These are phyloP conservation scores for Trematomus loennbergii DNA, from an alignment of 2,113 vertebrate species.

Conservation along the genomic window DNA sequence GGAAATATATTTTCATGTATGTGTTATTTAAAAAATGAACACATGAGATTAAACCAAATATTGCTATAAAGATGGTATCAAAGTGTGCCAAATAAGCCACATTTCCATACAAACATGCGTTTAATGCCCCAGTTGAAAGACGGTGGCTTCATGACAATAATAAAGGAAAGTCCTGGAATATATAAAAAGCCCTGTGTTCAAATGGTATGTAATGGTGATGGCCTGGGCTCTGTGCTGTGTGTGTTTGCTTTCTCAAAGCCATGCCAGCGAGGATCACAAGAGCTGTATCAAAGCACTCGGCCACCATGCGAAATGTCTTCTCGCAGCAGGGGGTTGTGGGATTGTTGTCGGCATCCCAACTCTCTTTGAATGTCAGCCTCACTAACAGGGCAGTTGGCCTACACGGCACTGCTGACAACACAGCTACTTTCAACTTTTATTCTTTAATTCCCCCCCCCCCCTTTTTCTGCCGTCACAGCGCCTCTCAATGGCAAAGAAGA, in stretches of 20 bases:
- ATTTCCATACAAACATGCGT: conserved; percentile 53
- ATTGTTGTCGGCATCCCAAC: conserved; percentile 79
- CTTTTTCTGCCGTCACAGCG: conserved; percentile 50
- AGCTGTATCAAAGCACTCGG: conserved; percentile 81
- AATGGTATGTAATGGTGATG: conserved; percentile 73
- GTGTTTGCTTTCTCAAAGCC: conserved; percentile 67
- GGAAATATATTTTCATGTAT: conserved; percentile 8
- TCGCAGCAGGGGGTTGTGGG: conserved; percentile 78
- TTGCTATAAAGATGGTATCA: conserved; percentile 10
- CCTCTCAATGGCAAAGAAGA: conserved; percentile 70
- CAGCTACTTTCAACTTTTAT: conserved; percentile 78
- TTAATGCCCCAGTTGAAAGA: conserved; percentile 33
- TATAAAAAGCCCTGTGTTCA: conserved; percentile 66
- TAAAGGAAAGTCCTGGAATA: conserved; percentile 69
- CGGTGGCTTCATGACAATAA: conserved; percentile 58
- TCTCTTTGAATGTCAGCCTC: conserved; percentile 83
- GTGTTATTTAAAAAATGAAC: background rate
- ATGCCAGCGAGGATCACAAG: conserved; percentile 81
- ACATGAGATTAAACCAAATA: conserved; percentile 31
- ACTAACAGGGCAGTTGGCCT: conserved; percentile 80
- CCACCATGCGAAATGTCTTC: conserved; percentile 82
- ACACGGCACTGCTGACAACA: conserved; percentile 72
- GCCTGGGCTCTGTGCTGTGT: conserved; percentile 60
- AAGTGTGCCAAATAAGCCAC: conserved; percentile 22
- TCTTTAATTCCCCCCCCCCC: conserved; percentile 53